Conservation (phyloP, 2,888 invertebrate species). For the Metopia argyrocephala region DNA sequence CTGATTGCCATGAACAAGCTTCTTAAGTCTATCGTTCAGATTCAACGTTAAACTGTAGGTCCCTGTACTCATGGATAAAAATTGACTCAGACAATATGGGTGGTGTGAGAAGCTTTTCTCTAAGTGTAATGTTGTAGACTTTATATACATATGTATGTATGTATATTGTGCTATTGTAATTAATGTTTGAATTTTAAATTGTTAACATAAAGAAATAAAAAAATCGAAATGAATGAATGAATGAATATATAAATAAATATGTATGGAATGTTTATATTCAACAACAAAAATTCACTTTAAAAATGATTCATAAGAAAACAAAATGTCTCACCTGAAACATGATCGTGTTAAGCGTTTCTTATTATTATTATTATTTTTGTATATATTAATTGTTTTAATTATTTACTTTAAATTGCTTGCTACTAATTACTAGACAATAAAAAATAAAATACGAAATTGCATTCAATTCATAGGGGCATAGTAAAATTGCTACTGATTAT, state of each 20-base stretch:
- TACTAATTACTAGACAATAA: constrained; percentile 4
- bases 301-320: constrained; percentile 39
- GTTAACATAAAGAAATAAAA: neutral
- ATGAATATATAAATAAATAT: neutral
- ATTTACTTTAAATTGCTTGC: neutral
- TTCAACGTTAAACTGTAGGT: too few relatives aligned
- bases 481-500: too few relatives aligned
- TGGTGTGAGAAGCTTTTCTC: constrained; percentile 14
- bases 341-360: neutral
- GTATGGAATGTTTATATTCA: constrained; percentile 19
- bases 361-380: neutral
- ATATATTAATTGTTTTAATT: neutral
- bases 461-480: too few relatives aligned
- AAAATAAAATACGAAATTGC: too few relatives aligned
- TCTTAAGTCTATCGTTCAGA: too few relatives aligned
- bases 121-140: constrained; percentile 27
- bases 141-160: too few relatives aligned
- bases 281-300: neutral
- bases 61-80: neutral
- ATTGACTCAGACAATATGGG: neutral
- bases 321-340: constrained; percentile 40
- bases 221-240: constrained; percentile 26
- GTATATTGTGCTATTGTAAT: neutral
- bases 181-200: constrained; percentile 31
- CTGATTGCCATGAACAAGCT: too few relatives aligned